Conservation (phyloP, 2,113 vertebrate species). For the Atherinomorus stipes region DNA sequence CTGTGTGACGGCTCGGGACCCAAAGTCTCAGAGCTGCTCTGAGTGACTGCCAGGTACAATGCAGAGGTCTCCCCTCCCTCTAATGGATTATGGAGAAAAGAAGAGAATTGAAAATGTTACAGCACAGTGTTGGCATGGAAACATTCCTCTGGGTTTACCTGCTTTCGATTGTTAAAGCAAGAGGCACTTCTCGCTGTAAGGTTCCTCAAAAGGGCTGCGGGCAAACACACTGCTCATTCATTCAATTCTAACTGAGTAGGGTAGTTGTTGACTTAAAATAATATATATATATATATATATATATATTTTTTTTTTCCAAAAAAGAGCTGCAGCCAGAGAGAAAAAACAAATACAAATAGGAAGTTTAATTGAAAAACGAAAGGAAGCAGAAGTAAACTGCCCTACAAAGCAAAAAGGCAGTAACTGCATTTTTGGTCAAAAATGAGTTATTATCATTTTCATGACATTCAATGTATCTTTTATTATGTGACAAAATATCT, state of each 20-base stretch:
- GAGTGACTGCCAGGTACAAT: conserved; percentile 36
- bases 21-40: conserved; percentile 11
- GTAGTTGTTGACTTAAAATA: conserved; percentile 18
- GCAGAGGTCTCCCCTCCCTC: conserved; percentile 54
- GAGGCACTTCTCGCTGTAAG: conserved; percentile 56
- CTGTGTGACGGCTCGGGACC: conserved; percentile 32
- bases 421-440: no score
- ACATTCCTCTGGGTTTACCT: conserved; percentile 71
- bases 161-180: conserved; percentile 54
- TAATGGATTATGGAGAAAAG: conserved; percentile 62
- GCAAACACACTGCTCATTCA: conserved; percentile 47
- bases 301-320: neutral
- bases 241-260: conserved; percentile 27
- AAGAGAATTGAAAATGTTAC: conserved; percentile 68
- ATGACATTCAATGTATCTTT: no score
- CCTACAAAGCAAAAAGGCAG: no score
- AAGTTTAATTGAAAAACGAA: conserved; percentile 25
- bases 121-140: conserved; percentile 78
- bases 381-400: neutral
- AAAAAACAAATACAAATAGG: conserved; percentile 15
- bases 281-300: no score
- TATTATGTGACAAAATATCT: no score
- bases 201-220: conserved; percentile 48
- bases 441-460: no score
- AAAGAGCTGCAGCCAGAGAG: conserved; percentile 1